Evolutionary conservation across 2,888 invertebrate species (phyloP), one percentile per base, ranked within the genome.

Genomic region (Arrhopalites spinosus): DNA sequence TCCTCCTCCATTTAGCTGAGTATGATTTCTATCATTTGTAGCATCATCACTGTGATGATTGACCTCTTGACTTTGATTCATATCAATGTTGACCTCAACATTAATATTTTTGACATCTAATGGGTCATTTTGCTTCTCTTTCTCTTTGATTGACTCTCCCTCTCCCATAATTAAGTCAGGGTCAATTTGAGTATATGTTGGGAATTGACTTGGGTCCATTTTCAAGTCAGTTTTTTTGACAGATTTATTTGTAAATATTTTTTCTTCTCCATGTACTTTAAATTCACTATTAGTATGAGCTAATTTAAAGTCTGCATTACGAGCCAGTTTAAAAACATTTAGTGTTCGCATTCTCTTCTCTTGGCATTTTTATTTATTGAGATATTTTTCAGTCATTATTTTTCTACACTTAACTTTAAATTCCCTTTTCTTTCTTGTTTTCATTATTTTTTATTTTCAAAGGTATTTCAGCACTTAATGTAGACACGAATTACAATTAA

Each of bases 291-390:
- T 15, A 25, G 59, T 5, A 50, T 45, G 63, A 17, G 17, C 47
- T 50, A 73, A 13, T 23, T 36, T 47, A 61, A 45, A 72, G 64
- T 75, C 75, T 25, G 61, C 75, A 29, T 75, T 75, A 0, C 70
- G 50, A 13, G 75, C 70, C 2, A 75, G 27, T 23, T 70, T 75
- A 27, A 70, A 75, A 5, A 69, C 75, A 45, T 75, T 75, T n/a
- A 75, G 29, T 15, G 59, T 64, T 25, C 29, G 45, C 75, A 75
- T 74, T 20, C 20, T 25, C 17, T 27, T 23, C n/a, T 23, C n/a
- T 23, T n/a, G 47, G 47, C n/a, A n/a, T n/a, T n/a, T n/a, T n/a
- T n/a, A n/a, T n/a, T n/a, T n/a, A n/a, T n/a, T n/a, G n/a, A n/a
- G 36, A 36, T 36, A 7, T n/a, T 50, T 50, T 3, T 50, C 17